A percentile compares a stretch with the other conserved stretches of the same genome.
These are phyloP conservation scores for Andrena flavipes DNA, from an alignment of 2,888 invertebrate species.

Conservation along the genomic window DNA sequence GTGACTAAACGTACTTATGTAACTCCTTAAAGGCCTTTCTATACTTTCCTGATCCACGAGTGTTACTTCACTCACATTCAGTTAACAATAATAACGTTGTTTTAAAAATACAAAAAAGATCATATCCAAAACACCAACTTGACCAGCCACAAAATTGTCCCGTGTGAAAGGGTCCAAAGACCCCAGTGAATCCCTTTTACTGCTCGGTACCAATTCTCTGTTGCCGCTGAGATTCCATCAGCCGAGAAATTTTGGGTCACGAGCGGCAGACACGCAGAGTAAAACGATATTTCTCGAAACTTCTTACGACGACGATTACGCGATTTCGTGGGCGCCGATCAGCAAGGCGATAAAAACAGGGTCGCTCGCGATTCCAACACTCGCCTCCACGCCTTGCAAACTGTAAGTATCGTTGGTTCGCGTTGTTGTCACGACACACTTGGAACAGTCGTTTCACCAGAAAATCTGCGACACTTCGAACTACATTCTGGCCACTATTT, in stretches of 20 bases:
- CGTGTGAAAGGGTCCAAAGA: too few relatives aligned
- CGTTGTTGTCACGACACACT: slow-evolving; percentile 2
- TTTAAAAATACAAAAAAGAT: too few relatives aligned
- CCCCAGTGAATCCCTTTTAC: too few relatives aligned
- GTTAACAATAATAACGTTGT: too few relatives aligned
- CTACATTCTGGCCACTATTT: too few relatives aligned
- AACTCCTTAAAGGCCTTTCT: too few relatives aligned
- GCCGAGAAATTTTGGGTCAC: slow-evolving; percentile 13
- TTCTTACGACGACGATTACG: slow-evolving; percentile 32
- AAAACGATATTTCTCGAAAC: slow-evolving; percentile 5
- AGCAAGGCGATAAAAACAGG: slow-evolving; percentile 55
- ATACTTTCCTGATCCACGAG: too few relatives aligned
- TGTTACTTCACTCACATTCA: too few relatives aligned
- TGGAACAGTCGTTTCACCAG: not conserved
- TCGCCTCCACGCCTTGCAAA: slow-evolving; percentile 54
- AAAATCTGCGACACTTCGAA: not conserved
- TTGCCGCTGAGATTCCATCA: not conserved
- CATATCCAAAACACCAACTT: too few relatives aligned
- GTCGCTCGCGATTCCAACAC: slow-evolving; percentile 53
- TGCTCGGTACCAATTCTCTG: not conserved
- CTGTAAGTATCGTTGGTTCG: slow-evolving; percentile 28
- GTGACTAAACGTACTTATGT: too few relatives aligned
- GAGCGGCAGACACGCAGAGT: not conserved
- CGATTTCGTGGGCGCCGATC: slow-evolving; percentile 55
- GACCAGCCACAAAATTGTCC: too few relatives aligned